Percentiles rank a stretch among this genome's conserved stretches.
Evolutionary conservation across 1,140 invertebrate species (phyloP).

Genomic region (Microplitis mediator): DNA sequence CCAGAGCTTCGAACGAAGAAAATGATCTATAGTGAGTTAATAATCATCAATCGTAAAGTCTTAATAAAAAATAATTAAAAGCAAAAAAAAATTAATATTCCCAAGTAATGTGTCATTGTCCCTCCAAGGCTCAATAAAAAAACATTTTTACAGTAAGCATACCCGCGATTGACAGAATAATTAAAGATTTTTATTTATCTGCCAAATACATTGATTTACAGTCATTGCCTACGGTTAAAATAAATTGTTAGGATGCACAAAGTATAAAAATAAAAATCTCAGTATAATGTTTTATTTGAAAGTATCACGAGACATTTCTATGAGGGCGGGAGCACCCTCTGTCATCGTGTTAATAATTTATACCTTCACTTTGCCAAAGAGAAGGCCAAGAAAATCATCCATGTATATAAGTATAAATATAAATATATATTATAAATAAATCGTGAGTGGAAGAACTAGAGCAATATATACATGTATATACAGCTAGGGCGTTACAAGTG

Average conservation of each 20-base stretch:
- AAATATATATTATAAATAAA: not conserved
- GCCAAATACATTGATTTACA: slow-evolving; percentile 13
- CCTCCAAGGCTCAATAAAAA: not conserved
- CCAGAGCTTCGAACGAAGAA: no score
- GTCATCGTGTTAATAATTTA: slow-evolving; percentile 14
- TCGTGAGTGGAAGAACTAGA: slow-evolving; percentile 13
- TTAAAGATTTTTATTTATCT: slow-evolving; percentile 11
- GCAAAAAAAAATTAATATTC: not conserved
- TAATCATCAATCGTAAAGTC: no score
- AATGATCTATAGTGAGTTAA: no score
- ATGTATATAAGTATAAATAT: not conserved
- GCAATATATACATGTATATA: not conserved
- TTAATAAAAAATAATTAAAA: no score
- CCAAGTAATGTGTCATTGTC: no score
- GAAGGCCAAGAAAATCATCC: not conserved
- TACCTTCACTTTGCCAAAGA: not conserved
- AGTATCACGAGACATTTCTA: not conserved
- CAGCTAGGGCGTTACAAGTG: no score
- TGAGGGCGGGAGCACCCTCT: slow-evolving; percentile 7
- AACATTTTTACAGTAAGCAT: not conserved
- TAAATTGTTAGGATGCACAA: slow-evolving; percentile 8
- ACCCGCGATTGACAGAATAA: slow-evolving; percentile 7
- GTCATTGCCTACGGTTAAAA: not conserved
- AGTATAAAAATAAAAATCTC: not conserved
- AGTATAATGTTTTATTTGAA: not conserved